A percentile compares a stretch with the other conserved stretches of the same genome.
phyloP scores from a whole-genome alignment of 2,113 vertebrate species.

The Osmerus eperlanus region DNA sequence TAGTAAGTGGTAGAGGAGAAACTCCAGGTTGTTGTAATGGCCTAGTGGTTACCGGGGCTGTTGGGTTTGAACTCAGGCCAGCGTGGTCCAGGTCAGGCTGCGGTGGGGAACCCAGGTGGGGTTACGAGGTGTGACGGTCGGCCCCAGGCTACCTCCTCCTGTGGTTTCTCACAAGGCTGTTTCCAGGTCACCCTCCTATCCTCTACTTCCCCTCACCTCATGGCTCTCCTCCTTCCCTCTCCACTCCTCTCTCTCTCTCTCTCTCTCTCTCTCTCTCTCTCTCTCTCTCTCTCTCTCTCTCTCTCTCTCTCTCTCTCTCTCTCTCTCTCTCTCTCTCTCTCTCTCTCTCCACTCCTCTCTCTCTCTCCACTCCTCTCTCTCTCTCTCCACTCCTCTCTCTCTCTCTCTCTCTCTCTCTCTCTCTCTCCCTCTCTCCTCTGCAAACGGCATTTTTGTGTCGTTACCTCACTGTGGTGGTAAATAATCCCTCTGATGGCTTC shows the following conservation, averaged over 20 bases:
- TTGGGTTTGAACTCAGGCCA: neutral
- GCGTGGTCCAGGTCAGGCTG: neutral
- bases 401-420: conserved; percentile 2
- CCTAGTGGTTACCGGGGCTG: neutral
- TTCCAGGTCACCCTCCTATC: conserved; percentile 27
- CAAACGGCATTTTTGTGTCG: conserved; percentile 69
- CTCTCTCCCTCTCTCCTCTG: conserved; percentile 23
- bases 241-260: neutral
- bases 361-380: too few relatives aligned
- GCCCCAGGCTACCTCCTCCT: neutral
- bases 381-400: too few relatives aligned
- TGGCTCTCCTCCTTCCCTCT: neutral
- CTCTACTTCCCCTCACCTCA: conserved; percentile 14
- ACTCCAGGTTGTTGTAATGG: too few relatives aligned
- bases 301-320: conserved; percentile 3
- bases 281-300: too few relatives aligned
- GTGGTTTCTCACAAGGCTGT: conserved; percentile 28
- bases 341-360: conserved; percentile 15
- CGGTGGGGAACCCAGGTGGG: conserved; percentile 24
- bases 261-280: neutral
- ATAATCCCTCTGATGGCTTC: conserved; percentile 73
- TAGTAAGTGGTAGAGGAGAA: too few relatives aligned
- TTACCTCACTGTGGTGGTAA: conserved; percentile 73
- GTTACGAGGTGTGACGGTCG: conserved; percentile 38
- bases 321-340: neutral